Percentiles rank a stretch among this genome's conserved stretches.
Evolutionary conservation across 2,113 vertebrate genomes (phyloP).

Genomic region (Neotoma lepida): DNA sequence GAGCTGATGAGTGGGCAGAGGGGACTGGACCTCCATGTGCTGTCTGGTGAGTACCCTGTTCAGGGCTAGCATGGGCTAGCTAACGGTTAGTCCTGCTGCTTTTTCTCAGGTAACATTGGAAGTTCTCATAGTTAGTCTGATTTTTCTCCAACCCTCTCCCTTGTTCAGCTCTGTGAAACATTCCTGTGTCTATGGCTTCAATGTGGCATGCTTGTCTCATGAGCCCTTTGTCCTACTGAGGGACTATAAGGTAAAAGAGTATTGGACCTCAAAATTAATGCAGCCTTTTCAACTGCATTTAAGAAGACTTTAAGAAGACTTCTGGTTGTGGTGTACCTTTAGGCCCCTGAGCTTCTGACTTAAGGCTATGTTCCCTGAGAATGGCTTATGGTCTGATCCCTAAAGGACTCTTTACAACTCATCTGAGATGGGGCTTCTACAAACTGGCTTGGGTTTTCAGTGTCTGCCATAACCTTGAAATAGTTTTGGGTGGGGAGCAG

Average conservation of each 20-base stretch:
- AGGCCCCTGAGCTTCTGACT: background rate
- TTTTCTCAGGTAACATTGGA: background rate
- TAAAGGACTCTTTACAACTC: too few relatives aligned
- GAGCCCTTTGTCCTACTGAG: too few relatives aligned
- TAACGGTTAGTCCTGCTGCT: background rate
- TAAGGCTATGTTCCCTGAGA: background rate
- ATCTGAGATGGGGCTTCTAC: background rate
- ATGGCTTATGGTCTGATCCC: background rate
- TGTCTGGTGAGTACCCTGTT: slow-evolving; percentile 87
- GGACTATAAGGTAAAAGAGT: background rate
- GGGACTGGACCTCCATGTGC: slow-evolving; percentile 85
- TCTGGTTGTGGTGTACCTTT: background rate
- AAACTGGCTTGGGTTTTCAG: background rate
- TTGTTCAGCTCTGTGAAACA: background rate
- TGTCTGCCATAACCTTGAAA: background rate
- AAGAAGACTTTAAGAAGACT: background rate
- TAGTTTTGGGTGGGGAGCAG: background rate
- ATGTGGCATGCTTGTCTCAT: background rate
- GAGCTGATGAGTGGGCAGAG: slow-evolving; percentile 90
- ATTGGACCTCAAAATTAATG: background rate
- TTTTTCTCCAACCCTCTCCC: background rate
- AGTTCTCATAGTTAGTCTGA: background rate
- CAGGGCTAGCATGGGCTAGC: background rate
- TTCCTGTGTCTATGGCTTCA: background rate
- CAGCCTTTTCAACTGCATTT: background rate